phyloP scores from a whole-genome alignment of 2,888 invertebrate genomes.

The Amphiduros pacificus region DNA sequence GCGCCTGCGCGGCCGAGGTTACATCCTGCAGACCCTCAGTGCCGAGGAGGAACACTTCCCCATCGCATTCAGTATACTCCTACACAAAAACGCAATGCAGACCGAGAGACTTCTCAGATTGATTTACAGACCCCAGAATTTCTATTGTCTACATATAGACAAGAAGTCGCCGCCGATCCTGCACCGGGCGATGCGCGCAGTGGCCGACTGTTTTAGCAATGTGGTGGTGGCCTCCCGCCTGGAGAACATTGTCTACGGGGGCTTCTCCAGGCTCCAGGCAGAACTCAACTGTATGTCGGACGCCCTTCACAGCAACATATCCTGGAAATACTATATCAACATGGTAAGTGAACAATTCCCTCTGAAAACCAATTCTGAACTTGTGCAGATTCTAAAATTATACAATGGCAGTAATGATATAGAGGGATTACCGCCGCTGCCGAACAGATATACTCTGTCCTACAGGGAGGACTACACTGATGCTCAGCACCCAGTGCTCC shows the following conservation, averaged over 20 bases:
- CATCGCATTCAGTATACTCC: constrained; percentile 42
- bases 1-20: too few relatives aligned
- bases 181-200: constrained; percentile 29
- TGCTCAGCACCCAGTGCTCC: too few relatives aligned
- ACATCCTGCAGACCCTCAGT: constrained; percentile 1
- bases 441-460: constrained; percentile 30
- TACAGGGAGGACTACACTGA: neutral
- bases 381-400: constrained; percentile 48
- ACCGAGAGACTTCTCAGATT: constrained; percentile 38
- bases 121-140: constrained; percentile 45
- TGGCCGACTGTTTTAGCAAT: constrained; percentile 44
- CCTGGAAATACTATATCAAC: constrained; percentile 53
- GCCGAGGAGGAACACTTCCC: constrained; percentile 37
- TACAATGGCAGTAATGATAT: constrained; percentile 54
- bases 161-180: constrained; percentile 26
- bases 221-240: constrained; percentile 46
- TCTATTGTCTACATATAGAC: constrained; percentile 52
- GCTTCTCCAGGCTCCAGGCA: constrained; percentile 46
- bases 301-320: constrained; percentile 22
- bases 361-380: constrained; percentile 49
- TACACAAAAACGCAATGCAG: constrained; percentile 42
- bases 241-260: constrained; percentile 47
- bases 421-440: constrained; percentile 48
- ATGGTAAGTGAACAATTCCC: constrained; percentile 50
- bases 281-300: constrained; percentile 53